Base-by-base conservation (phyloP, 1,140 invertebrate species). In the Lordiphosa mommai region DNA sequence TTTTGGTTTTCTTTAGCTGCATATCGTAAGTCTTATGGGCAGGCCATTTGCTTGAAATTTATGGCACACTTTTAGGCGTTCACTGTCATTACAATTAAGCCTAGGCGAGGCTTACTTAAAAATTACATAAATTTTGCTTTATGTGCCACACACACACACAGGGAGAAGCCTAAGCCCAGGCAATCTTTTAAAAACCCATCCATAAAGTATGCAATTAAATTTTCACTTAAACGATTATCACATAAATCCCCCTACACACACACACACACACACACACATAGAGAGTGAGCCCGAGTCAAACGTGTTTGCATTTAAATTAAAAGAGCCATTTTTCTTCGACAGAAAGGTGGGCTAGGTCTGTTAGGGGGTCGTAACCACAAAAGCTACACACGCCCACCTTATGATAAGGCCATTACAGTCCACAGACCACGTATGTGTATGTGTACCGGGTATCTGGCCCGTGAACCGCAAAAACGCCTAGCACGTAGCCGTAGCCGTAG, bases 191-290 rank as follows among this genome's bases (percentile, higher is more conserved):
- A 76, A 84, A 70, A 72, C 73, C 79, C 86, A 87, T 88, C 68
- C 86, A 87, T 88, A 88, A 88, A 88, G 80, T 79, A 86, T 79
- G 86, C 86, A 88, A 88, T 88, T 88, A 88, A 88, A 88, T 87
- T 88, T 88, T 88, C 86, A 88, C 86, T 88, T 88, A 88, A 88
- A 79, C 82, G 86, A 88, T 88, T 88, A 88, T 88, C 86, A 84
- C 80, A 87, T 88, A 88, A 88, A 88, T 87, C 85, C 85, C 63
- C 52, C 32, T 61, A 66, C 30, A 47, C 51, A 41, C 32, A 57
- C 38, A 50, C 27, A 46, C 48, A 50, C 12, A 41, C 17, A 38
- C 16, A 48, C 32, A 20, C 32, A 10, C 29, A 43, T 7, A 9
- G 29, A 29, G 30, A 9, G 16, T 23, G 32, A 16, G 20, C 60